Evolutionary conservation across 2,797 vertebrate genomes (phyloP), one percentile per base, ranked within the genome.

Genomic region (Clangula hyemalis): DNA sequence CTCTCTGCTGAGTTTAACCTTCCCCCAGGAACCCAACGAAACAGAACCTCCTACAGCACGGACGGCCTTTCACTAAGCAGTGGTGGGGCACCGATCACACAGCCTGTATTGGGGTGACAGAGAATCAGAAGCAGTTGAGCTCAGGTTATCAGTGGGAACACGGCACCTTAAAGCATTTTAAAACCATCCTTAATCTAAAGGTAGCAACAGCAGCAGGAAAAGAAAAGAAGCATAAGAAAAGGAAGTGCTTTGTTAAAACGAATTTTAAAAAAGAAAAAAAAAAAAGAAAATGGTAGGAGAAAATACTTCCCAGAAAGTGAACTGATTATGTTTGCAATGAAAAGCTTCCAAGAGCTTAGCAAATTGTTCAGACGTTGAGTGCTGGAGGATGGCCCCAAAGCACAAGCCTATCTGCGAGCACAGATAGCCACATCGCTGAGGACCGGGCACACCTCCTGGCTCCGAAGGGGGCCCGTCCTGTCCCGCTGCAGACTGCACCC

Each of bases 391-490:
- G 45, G 47, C 65, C 78, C 38, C 66, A 56, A 86, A 72, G 70
- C 65, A 61, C 9, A 47, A 68, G 61, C 51, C 77, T 66, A 25
- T 51, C 51, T 80, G 82, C 62, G 61, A 64, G 77, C 45, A 73
- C 22, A 27, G 17, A 22, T 45, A 41, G 39, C 27, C 71, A 28
- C 28, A 19, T 61, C 64, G n/a, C 61, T 34, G 27, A 60, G 53
- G 25, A 13, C n/a, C 1, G 0, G 60, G 64, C 9, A 20, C 21
- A 4, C 5, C 25, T 66, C 38, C 66, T 20, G 11, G 54, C 57
- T 34, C 61, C 1, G 0, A 28, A 14, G 34, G 14, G 38, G 56
- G 21, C 43, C 14, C 0, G 0, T 12, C 13, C 54, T 34, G 8
- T 32, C 13, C 34, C 11, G 5, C 41, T 30, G 34, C 1, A 1